phyloP scores from a whole-genome alignment of 2,888 invertebrate species.

The Lasioglossum pauxillum region DNA sequence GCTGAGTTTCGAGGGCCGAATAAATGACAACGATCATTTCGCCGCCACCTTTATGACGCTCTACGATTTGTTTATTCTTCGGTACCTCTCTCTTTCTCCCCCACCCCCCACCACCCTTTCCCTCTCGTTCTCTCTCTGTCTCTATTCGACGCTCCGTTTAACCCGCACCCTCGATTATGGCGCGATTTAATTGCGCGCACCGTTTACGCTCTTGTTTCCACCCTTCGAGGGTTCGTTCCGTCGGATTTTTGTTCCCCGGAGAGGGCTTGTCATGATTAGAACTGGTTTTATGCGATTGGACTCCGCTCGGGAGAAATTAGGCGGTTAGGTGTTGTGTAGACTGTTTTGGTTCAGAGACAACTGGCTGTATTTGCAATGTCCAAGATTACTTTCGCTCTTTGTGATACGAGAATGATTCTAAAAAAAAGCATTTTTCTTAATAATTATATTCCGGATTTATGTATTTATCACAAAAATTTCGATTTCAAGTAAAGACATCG shows the following conservation, averaged over 20 bases:
- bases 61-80: slow-evolving; percentile 38
- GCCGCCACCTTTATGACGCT: slow-evolving; percentile 30
- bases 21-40: slow-evolving; percentile 50
- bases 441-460: no score
- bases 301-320: not conserved
- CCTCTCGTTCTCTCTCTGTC: not conserved
- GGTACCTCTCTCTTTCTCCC: not conserved
- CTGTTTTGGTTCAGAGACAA: not conserved
- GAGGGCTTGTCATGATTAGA: slow-evolving; percentile 1
- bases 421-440: no score
- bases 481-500: no score
- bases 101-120: not conserved
- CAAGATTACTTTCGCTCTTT: no score
- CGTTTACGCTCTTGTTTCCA: slow-evolving; percentile 8
- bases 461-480: no score
- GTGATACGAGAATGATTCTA: no score
- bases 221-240: not conserved
- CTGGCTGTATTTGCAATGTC: not conserved
- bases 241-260: not conserved
- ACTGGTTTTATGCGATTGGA: not conserved
- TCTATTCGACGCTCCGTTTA: slow-evolving; percentile 7
- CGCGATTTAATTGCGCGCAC: slow-evolving; percentile 16
- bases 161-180: slow-evolving; percentile 9
- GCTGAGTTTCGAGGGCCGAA: slow-evolving; percentile 21
- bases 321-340: not conserved